Evolutionary conservation across 2,888 invertebrate genomes (phyloP).

Genomic region (Vanessa cardui): DNA sequence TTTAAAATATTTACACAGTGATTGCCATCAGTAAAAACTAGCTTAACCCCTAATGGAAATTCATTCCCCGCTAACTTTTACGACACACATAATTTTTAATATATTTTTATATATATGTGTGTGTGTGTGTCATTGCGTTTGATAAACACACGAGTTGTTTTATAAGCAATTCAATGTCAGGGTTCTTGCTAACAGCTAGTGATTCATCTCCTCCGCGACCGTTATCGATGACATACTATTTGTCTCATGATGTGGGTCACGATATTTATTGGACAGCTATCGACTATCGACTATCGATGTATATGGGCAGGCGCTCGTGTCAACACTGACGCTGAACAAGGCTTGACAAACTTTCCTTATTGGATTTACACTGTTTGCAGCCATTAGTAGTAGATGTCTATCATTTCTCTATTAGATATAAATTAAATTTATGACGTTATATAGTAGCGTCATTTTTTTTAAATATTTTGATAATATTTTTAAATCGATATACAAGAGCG

Average conservation of each 20-base stretch:
- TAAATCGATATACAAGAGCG: too few relatives aligned
- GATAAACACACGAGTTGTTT: not conserved
- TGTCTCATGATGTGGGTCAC: constrained; percentile 8
- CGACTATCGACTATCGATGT: constrained; percentile 20
- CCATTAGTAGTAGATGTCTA: constrained; percentile 2
- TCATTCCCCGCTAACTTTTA: too few relatives aligned
- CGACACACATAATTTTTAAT: too few relatives aligned
- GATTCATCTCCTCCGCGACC: constrained; percentile 9
- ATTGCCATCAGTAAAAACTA: too few relatives aligned
- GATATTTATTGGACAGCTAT: constrained; percentile 29
- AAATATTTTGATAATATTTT: not conserved
- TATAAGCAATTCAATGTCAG: constrained; percentile 1
- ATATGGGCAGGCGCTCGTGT: constrained; percentile 22
- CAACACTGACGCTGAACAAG: constrained; percentile 15
- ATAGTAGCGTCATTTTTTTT: not conserved
- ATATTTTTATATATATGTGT: too few relatives aligned
- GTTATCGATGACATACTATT: constrained; percentile 18
- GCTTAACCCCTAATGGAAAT: too few relatives aligned
- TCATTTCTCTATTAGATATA: constrained; percentile 1
- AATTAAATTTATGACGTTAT: not conserved
- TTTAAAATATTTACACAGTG: too few relatives aligned
- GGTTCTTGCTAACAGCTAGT: constrained; percentile 7
- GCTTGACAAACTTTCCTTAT: constrained; percentile 19
- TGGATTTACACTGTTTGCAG: constrained; percentile 6
- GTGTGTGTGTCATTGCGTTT: not conserved